A percentile compares a stretch with the other conserved stretches of the same genome.
These are phyloP conservation scores for Dendrocincla fuliginosa DNA, from an alignment of 2,797 vertebrate species.

Conservation along the genomic window DNA sequence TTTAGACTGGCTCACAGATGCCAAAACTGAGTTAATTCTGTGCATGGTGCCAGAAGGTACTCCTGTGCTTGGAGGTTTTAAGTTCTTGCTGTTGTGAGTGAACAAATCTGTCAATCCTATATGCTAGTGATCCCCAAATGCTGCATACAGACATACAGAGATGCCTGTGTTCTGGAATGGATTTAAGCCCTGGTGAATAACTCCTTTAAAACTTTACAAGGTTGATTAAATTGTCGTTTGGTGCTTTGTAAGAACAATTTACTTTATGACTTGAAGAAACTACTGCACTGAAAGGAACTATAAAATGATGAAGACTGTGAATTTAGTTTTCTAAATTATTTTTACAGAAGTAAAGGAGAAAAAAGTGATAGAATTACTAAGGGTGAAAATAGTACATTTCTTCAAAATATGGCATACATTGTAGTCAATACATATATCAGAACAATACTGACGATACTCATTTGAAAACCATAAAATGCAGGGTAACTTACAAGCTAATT, in stretches of 20 bases:
- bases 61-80: neutral
- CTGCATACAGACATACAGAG: neutral
- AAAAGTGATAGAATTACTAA: neutral
- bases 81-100: neutral
- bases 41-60: neutral
- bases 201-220: neutral
- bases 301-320: neutral
- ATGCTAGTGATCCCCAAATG: neutral
- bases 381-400: neutral
- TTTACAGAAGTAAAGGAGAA: neutral
- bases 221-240: constrained; percentile 1
- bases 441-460: neutral
- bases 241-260: neutral
- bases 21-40: neutral
- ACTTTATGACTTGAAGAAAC: neutral
- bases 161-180: neutral
- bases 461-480: neutral
- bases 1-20: neutral
- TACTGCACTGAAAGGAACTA: neutral
- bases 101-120: neutral
- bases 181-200: neutral
- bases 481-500: neutral
- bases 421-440: neutral
- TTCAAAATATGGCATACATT: neutral
- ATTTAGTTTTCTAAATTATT: neutral